Percentiles rank a stretch among this genome's conserved stretches.
These are phyloP conservation scores for Cybosia mesomella DNA, from an alignment of 2,888 invertebrate genomes.

Conservation along the genomic window DNA sequence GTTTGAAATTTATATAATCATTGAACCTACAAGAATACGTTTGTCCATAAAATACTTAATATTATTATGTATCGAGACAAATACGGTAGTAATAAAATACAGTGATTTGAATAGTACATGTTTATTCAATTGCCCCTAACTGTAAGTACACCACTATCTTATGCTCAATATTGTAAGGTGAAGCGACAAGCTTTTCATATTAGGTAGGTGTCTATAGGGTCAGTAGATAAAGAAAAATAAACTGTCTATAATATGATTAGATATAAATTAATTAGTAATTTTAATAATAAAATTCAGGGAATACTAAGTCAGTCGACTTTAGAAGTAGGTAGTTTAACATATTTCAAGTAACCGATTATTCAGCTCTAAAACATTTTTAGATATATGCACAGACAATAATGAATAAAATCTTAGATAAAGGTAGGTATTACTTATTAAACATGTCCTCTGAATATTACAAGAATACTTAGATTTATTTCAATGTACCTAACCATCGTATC, in stretches of 20 bases:
- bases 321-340: background rate
- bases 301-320: background rate
- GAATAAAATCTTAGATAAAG: no score
- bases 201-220: background rate
- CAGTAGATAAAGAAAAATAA: background rate
- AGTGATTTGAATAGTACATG: constrained; percentile 30
- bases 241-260: background rate
- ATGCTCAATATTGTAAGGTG: constrained; percentile 29
- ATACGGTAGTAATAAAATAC: constrained; percentile 28
- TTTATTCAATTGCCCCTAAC: constrained; percentile 25
- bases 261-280: background rate
- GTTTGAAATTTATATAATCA: constrained; percentile 11
- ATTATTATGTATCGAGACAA: constrained; percentile 28
- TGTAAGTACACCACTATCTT: constrained; percentile 23
- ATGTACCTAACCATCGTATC: no score
- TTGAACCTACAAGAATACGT: background rate
- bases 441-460: no score
- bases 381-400: no score
- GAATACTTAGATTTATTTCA: no score
- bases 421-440: no score
- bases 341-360: no score
- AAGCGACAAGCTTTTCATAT: constrained; percentile 24
- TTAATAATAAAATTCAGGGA: background rate
- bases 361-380: no score
- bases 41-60: constrained; percentile 25